Percentiles rank a stretch among this genome's conserved stretches.
phyloP scores from a whole-genome alignment of 1,140 invertebrate genomes.

The Holotrichia oblita region DNA sequence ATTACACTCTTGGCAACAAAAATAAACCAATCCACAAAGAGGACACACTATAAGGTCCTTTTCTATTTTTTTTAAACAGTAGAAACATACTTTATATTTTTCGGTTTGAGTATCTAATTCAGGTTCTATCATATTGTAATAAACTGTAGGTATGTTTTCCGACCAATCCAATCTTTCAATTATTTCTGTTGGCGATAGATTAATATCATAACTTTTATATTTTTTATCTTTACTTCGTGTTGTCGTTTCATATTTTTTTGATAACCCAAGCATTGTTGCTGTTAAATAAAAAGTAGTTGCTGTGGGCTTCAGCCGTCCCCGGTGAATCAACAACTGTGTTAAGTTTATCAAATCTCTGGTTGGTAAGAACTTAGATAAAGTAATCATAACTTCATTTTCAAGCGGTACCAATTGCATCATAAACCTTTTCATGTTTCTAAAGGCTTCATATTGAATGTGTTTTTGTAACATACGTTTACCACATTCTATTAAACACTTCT shows the following conservation, averaged over 20 bases:
- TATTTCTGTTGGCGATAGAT: neutral
- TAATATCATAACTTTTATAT: neutral
- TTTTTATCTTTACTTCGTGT: neutral
- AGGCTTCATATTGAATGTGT: conserved; percentile 46
- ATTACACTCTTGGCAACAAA: conserved; percentile 55
- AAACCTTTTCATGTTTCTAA: conserved; percentile 47
- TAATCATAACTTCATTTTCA: conserved; percentile 42
- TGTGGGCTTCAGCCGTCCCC: conserved; percentile 40
- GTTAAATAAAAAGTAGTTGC: conserved; percentile 4
- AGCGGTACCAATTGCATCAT: conserved; percentile 41
- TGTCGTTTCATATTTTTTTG: conserved; percentile 27
- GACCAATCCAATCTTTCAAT: conserved; percentile 33
- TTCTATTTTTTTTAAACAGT: conserved; percentile 49
- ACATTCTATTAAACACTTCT: conserved; percentile 36
- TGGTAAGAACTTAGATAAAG: conserved; percentile 48
- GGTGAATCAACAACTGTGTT: conserved; percentile 47
- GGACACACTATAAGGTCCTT: conserved; percentile 50
- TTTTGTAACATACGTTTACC: conserved; percentile 46
- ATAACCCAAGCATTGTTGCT: neutral
- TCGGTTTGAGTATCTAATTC: conserved; percentile 34
- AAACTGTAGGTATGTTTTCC: neutral
- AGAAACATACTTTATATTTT: conserved; percentile 55
- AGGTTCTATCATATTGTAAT: conserved; percentile 18
- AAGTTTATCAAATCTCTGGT: conserved; percentile 42
- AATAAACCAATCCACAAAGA: conserved; percentile 51